Conservation (phyloP, 2,113 vertebrate genomes). For the Rhadina sibilatrix region DNA sequence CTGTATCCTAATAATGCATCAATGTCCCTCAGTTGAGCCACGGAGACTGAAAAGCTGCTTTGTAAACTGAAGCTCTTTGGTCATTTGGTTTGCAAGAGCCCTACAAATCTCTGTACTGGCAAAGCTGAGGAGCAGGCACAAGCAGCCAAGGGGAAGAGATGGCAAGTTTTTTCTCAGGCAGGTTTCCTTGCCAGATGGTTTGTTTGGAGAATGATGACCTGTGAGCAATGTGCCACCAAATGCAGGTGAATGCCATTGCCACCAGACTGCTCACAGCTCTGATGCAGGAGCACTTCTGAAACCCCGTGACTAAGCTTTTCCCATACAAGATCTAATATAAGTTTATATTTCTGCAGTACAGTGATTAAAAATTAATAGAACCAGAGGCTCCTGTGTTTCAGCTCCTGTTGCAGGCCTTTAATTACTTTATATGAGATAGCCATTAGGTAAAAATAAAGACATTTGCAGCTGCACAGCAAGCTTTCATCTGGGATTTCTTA, state of each 20-base stretch:
- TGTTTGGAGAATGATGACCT: neutral
- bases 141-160: neutral
- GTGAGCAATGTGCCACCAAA: neutral
- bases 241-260: fast-evolving
- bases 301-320: neutral
- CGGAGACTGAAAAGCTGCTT: neutral
- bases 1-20: too few relatives aligned
- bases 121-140: neutral
- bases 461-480: conserved; percentile 8
- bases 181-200: neutral
- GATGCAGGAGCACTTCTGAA: neutral
- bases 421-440: neutral
- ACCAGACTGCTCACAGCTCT: neutral
- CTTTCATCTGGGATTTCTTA: conserved; percentile 11
- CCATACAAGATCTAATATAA: neutral
- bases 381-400: neutral
- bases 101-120: neutral
- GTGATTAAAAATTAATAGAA: conserved; percentile 32
- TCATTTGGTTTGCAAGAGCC: neutral
- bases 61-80: neutral
- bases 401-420: neutral
- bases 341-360: neutral
- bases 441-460: neutral
- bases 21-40: neutral
- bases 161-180: neutral